Evolutionary conservation across 1,140 invertebrate species (phyloP).

Genomic region (Heliconius melpomene): DNA sequence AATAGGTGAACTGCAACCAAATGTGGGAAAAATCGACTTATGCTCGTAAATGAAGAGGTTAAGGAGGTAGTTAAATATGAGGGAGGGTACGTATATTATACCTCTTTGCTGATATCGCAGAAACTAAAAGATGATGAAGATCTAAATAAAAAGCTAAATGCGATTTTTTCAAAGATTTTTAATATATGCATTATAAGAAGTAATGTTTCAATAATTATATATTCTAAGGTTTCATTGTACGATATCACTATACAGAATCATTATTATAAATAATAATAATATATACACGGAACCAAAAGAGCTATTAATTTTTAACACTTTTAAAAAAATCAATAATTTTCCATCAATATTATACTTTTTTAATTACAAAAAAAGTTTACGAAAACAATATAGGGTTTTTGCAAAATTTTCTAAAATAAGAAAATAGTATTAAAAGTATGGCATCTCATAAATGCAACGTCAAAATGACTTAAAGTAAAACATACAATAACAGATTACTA

Average conservation of each 20-base stretch:
- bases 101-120: no score
- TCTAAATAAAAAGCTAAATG: conserved; percentile 33
- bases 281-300: not conserved
- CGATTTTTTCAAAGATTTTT: conserved; percentile 46
- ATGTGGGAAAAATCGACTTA: no score
- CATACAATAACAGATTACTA: not conserved
- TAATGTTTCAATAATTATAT: conserved; percentile 44
- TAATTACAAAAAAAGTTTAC: not conserved
- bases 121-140: no score
- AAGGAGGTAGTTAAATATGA: no score
- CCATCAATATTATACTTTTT: not conserved
- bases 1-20: no score
- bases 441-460: conserved; percentile 47
- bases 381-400: not conserved
- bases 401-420: not conserved
- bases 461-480: conserved; percentile 2
- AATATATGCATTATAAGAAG: conserved; percentile 40
- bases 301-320: not conserved
- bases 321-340: not conserved
- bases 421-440: conserved; percentile 25
- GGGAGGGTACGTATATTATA: no score
- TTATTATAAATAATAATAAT: conserved; percentile 28
- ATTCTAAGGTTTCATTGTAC: conserved; percentile 40
- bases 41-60: no score
- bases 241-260: conserved; percentile 31